phyloP scores from a whole-genome alignment of 2,888 invertebrate species.

The Pherbina coryleti region DNA sequence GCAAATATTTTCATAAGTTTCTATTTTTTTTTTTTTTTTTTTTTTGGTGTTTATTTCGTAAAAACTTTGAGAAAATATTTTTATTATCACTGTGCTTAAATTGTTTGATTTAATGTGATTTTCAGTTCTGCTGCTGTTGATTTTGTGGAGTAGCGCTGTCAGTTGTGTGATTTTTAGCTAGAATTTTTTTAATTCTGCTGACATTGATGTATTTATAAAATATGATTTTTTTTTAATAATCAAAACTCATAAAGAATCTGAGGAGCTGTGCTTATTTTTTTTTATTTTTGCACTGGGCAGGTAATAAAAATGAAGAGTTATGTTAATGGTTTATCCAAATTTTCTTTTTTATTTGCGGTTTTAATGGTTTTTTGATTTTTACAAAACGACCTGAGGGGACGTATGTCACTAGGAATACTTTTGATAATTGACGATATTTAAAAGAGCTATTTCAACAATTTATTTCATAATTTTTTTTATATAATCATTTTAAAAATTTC shows the following conservation, averaged over 20 bases:
- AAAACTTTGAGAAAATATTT: constrained; percentile 9
- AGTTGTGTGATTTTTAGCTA: not conserved
- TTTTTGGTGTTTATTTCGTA: not conserved
- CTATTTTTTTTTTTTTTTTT: no score
- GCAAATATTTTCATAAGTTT: not conserved
- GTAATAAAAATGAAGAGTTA: no score
- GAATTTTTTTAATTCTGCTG: not conserved
- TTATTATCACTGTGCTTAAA: not conserved
- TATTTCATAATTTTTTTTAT: no score
- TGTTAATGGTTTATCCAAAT: no score
- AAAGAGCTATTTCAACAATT: no score
- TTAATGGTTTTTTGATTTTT: not conserved
- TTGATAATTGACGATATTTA: no score
- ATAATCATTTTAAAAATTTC: no score
- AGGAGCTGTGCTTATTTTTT: not conserved
- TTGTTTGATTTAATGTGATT: no score
- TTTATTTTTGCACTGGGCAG: no score
- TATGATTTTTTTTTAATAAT: not conserved
- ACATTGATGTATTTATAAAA: not conserved
- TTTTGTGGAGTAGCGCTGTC: not conserved
- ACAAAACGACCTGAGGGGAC: no score
- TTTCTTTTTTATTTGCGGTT: not conserved
- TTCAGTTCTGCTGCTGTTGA: no score
- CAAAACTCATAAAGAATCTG: not conserved
- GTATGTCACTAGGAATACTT: no score